These are phyloP conservation scores for Cephus pulcher DNA, from an alignment of 2,888 invertebrate genomes.

Conservation along the genomic window DNA sequence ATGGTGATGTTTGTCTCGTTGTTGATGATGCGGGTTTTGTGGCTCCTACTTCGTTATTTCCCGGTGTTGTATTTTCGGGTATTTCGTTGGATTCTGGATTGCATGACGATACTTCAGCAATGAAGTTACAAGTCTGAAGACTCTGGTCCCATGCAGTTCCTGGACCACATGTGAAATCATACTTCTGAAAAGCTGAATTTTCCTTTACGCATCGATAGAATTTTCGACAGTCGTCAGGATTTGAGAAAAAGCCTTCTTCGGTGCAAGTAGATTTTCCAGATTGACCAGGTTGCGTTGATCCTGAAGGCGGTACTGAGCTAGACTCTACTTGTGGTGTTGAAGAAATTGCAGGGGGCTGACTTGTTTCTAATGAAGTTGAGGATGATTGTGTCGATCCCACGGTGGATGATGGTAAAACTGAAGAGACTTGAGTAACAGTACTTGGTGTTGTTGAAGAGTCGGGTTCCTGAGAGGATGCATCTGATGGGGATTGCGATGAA, in stretches of 20 bases:
- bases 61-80: constrained; percentile 5
- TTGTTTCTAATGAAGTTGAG: constrained; percentile 10
- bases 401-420: constrained; percentile 10
- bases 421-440: constrained; percentile 8
- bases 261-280: constrained; percentile 63
- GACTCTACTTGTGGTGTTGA: constrained; percentile 7
- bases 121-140: constrained; percentile 78
- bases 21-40: constrained; percentile 22
- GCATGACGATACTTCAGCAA: constrained; percentile 47
- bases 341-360: constrained; percentile 4
- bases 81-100: constrained; percentile 21
- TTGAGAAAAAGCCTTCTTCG: constrained; percentile 79
- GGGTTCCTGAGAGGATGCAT: constrained; percentile 1
- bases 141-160: constrained; percentile 83
- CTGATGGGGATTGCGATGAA: too few relatives aligned
- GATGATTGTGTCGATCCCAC: not conserved
- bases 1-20: constrained; percentile 12
- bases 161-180: constrained; percentile 79
- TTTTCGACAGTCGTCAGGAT: constrained; percentile 77
- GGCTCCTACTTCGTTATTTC: constrained; percentile 28
- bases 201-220: constrained; percentile 82
- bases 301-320: constrained; percentile 9
- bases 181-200: constrained; percentile 67
- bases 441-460: constrained; percentile 13
- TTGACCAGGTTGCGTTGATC: constrained; percentile 8